Percentiles rank a stretch among this genome's conserved stretches.
Evolutionary conservation across 2,888 invertebrate genomes (phyloP).

Genomic region (Chalcosyrphus nemorum): DNA sequence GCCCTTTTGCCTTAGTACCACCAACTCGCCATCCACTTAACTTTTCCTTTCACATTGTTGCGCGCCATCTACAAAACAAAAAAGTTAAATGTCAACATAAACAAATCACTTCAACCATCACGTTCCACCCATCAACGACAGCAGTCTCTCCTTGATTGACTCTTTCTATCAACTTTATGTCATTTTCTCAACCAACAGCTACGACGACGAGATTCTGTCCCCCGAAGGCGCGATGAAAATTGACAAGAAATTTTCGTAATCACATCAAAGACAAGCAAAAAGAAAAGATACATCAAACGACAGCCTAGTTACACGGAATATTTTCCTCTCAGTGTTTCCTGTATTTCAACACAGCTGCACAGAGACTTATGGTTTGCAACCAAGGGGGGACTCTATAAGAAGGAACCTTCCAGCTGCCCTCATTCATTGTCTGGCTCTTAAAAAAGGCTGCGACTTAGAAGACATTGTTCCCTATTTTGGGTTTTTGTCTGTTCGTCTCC

Average conservation of each 20-base stretch:
- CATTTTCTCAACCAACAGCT: conserved; percentile 65
- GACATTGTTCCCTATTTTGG: conserved; percentile 42
- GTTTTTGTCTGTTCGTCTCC: too few relatives aligned
- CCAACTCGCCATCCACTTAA: neutral
- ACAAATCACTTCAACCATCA: conserved; percentile 59
- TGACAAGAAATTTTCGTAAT: conserved; percentile 66
- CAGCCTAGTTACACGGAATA: conserved; percentile 47
- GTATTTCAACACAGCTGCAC: conserved; percentile 62
- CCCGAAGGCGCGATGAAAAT: conserved; percentile 59
- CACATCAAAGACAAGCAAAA: conserved; percentile 47
- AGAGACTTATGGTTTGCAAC: conserved; percentile 15
- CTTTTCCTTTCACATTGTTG: conserved; percentile 52
- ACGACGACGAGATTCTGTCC: too few relatives aligned
- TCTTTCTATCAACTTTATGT: conserved; percentile 61
- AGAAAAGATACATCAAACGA: conserved; percentile 37
- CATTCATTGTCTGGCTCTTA: conserved; percentile 31
- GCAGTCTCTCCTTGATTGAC: conserved; percentile 56
- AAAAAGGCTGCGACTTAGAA: conserved; percentile 3
- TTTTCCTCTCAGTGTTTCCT: conserved; percentile 56
- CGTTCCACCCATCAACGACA: conserved; percentile 65
- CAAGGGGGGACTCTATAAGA: conserved; percentile 45
- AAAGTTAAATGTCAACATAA: conserved; percentile 63
- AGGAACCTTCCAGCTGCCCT: conserved; percentile 48
- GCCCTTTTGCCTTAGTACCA: neutral
- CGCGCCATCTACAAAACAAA: neutral